phyloP scores from a whole-genome alignment of 1,140 invertebrate species.

The Aphis craccivora region DNA sequence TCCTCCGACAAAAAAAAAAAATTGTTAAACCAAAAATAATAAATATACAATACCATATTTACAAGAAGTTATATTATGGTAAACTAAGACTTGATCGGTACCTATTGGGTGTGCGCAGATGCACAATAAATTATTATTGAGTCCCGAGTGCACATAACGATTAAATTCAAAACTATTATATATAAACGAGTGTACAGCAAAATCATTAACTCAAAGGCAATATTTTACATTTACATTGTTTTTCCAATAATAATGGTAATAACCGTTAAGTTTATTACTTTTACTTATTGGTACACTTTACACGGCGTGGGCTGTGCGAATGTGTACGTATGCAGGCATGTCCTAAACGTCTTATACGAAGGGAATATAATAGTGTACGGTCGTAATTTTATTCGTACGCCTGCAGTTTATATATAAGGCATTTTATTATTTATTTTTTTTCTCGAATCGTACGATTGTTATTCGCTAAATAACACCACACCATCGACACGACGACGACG shows the following conservation, averaged over 20 bases:
- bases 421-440: no score
- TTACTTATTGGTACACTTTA: not conserved
- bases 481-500: no score
- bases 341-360: not conserved
- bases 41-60: not conserved
- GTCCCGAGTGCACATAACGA: not conserved
- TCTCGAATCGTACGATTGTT: no score
- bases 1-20: not conserved
- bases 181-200: not conserved
- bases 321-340: not conserved
- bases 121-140: not conserved
- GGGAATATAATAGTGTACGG: no score
- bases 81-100: not conserved
- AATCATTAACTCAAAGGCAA: not conserved
- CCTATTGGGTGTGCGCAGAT: not conserved
- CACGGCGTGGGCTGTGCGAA: no score
- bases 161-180: not conserved
- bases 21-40: not conserved
- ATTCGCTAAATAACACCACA: no score
- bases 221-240: not conserved
- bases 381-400: not conserved
- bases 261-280: not conserved
- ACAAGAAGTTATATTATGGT: not conserved
- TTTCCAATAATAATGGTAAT: not conserved
- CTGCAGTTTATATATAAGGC: no score